Conservation (phyloP, 2,888 invertebrate species). For the Drosophila meridiana region DNA sequence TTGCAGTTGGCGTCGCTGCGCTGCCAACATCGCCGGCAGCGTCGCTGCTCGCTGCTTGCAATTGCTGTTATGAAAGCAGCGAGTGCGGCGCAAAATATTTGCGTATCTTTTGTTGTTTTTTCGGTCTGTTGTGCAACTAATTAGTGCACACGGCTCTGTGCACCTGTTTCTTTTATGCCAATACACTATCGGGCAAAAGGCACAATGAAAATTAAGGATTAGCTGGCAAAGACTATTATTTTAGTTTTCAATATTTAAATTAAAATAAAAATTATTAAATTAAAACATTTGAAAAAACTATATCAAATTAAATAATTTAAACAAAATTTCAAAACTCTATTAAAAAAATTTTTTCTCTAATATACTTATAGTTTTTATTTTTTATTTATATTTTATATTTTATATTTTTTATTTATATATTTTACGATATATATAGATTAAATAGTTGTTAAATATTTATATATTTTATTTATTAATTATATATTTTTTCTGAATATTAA, state of each 20-base stretch:
- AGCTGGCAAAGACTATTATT: background rate
- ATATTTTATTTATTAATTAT: no score
- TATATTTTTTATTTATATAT: no score
- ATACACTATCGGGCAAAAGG: slow-evolving; percentile 27
- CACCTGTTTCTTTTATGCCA: slow-evolving; percentile 53
- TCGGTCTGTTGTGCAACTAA: slow-evolving; percentile 82
- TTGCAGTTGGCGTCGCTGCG: slow-evolving; percentile 15
- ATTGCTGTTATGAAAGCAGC: slow-evolving; percentile 71
- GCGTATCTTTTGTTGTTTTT: slow-evolving; percentile 80
- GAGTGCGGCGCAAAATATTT: slow-evolving; percentile 67
- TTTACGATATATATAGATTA: no score
- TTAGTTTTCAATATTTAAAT: background rate
- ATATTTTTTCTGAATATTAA: no score
- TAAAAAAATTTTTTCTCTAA: no score
- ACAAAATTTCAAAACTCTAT: no score
- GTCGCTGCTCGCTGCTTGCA: slow-evolving; percentile 29
- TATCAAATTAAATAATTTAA: no score
- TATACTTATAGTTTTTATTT: no score
- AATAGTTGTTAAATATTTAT: no score
- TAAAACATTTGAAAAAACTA: no score
- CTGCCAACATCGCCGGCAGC: slow-evolving; percentile 7
- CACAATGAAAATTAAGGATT: no score
- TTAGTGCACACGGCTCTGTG: slow-evolving; percentile 73
- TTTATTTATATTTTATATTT: no score
- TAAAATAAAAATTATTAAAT: background rate